Evolutionary conservation across 1,140 invertebrate genomes (phyloP).

Genomic region (Polypedilum pembai): DNA sequence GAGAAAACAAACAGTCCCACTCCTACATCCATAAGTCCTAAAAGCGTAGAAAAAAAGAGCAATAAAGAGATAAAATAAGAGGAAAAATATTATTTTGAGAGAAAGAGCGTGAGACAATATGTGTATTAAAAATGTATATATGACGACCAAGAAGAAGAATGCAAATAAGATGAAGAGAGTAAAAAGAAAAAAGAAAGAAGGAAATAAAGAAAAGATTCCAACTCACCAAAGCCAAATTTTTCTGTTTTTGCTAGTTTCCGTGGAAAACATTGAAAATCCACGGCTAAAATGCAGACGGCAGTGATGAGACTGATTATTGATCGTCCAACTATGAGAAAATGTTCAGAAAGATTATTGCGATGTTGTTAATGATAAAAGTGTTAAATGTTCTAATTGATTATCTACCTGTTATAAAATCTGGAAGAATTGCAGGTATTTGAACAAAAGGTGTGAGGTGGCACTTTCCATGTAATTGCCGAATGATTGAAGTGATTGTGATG

Average conservation of each 20-base stretch:
- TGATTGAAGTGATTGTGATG: slow-evolving; percentile 33
- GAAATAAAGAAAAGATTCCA: not conserved
- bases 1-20: slow-evolving; percentile 84
- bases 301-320: slow-evolving; percentile 67
- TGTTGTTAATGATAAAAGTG: slow-evolving; percentile 38
- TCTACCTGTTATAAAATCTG: slow-evolving; percentile 32
- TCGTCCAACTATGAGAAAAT: slow-evolving; percentile 49
- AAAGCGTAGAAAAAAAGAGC: not conserved
- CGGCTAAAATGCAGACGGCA: slow-evolving; percentile 77
- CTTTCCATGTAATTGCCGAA: slow-evolving; percentile 37
- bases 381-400: slow-evolving; percentile 35
- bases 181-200: not conserved
- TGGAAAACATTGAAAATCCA: slow-evolving; percentile 86
- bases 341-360: slow-evolving; percentile 36
- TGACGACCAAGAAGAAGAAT: not conserved
- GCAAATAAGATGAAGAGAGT: slow-evolving; percentile 41
- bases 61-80: not conserved
- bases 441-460: slow-evolving; percentile 36
- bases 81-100: not conserved
- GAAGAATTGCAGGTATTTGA: slow-evolving; percentile 35
- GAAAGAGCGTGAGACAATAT: not conserved
- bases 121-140: too few relatives aligned
- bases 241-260: slow-evolving; percentile 78
- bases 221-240: slow-evolving; percentile 65
- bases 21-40: slow-evolving; percentile 81